These are phyloP conservation scores for Acanthopleura granulata DNA, from an alignment of 2,888 invertebrate species.

Conservation along the genomic window DNA sequence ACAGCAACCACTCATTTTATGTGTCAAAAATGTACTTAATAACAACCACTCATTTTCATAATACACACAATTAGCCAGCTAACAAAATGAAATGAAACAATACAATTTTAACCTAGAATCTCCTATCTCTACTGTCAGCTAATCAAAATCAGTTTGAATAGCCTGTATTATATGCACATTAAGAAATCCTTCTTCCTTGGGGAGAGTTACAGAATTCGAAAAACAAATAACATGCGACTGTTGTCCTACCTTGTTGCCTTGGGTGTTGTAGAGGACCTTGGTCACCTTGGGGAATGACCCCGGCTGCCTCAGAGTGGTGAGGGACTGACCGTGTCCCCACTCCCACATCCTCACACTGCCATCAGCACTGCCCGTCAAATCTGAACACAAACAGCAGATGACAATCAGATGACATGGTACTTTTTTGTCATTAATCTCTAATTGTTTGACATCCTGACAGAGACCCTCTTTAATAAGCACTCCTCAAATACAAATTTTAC, in stretches of 20 bases:
- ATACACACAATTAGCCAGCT: neutral
- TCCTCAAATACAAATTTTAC: no score
- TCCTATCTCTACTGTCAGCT: neutral
- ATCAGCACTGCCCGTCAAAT: slow-evolving; percentile 85
- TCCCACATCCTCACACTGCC: slow-evolving; percentile 89
- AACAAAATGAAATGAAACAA: neutral
- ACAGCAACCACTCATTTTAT: no score
- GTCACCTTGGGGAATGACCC: slow-evolving; percentile 78
- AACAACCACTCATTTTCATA: neutral
- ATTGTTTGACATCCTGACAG: no score
- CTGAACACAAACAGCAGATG: slow-evolving; percentile 67
- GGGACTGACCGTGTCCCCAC: slow-evolving; percentile 84
- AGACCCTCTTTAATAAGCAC: no score
- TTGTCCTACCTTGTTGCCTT: slow-evolving; percentile 85
- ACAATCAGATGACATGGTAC: no score
- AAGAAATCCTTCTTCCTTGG: no score
- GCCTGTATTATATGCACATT: no score
- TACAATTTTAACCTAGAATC: neutral
- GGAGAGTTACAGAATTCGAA: no score
- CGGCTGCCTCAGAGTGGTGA: slow-evolving; percentile 61
- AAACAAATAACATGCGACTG: no score
- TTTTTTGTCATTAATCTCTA: no score
- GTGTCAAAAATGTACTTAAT: no score
- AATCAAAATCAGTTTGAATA: no score
- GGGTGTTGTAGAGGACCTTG: slow-evolving; percentile 93